Percentiles rank a stretch among this genome's conserved stretches.
Evolutionary conservation across 2,797 vertebrate genomes (phyloP).

Genomic region (Toxotes lorentzi): DNA sequence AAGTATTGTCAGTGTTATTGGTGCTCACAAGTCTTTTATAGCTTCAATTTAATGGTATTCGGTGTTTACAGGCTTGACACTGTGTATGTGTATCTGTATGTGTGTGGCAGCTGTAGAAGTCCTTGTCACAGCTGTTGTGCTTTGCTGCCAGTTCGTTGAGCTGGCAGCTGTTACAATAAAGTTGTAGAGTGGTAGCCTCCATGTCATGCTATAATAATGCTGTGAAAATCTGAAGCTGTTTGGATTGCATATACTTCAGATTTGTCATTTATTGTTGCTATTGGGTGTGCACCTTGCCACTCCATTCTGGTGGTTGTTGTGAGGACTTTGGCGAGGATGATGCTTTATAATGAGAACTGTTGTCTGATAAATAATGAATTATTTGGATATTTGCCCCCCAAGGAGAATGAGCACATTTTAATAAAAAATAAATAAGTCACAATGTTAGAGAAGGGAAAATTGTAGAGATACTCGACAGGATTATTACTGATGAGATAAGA

Average conservation of each 20-base stretch:
- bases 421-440: slow-evolving; percentile 61
- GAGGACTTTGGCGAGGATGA: slow-evolving; percentile 25
- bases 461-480: not conserved
- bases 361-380: slow-evolving; percentile 58
- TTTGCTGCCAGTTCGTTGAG: slow-evolving; percentile 69
- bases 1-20: slow-evolving; percentile 17
- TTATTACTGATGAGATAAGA: no score
- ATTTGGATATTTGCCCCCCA: slow-evolving; percentile 37
- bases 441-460: slow-evolving; percentile 31
- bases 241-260: slow-evolving; percentile 25
- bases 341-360: slow-evolving; percentile 42
- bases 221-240: slow-evolving; percentile 26
- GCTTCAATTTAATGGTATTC: slow-evolving; percentile 49
- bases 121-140: slow-evolving; percentile 73
- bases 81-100: slow-evolving; percentile 22
- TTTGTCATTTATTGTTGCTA: slow-evolving; percentile 36
- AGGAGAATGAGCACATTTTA: slow-evolving; percentile 55
- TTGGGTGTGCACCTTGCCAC: slow-evolving; percentile 24
- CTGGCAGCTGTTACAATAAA: slow-evolving; percentile 73
- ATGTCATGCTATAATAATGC: slow-evolving; percentile 54
- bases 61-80: slow-evolving; percentile 48
- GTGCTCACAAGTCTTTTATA: slow-evolving; percentile 48
- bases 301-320: slow-evolving; percentile 24
- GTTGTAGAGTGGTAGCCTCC: slow-evolving; percentile 47
- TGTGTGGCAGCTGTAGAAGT: slow-evolving; percentile 64